phyloP scores from a whole-genome alignment of 64 coral and sea anemone species.

The Hydrozoanthus tunicans region DNA sequence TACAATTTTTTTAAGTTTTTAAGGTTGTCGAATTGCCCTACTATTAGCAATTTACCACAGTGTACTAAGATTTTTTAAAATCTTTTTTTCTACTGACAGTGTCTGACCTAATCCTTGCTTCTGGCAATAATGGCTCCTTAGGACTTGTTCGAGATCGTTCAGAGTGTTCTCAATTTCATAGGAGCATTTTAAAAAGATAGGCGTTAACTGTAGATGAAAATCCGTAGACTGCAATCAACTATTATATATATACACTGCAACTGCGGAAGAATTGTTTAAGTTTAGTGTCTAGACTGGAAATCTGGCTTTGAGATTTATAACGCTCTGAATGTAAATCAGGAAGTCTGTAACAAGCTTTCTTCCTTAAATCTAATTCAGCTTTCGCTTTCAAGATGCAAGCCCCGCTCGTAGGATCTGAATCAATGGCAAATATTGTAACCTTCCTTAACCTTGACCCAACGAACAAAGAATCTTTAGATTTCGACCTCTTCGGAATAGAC shows the following conservation, averaged over 20 bases:
- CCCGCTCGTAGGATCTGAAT: conserved; percentile 23
- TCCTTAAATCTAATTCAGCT: not conserved
- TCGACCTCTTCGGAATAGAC: not conserved
- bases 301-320: conserved; percentile 6
- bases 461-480: not conserved
- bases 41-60: too few species aligned
- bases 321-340: conserved; percentile 25
- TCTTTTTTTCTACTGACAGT: too few species aligned
- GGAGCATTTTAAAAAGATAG: too few species aligned
- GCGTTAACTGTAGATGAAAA: not conserved
- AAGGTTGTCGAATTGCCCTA: too few species aligned
- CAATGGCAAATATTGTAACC: not conserved
- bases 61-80: too few species aligned
- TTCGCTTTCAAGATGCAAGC: not conserved
- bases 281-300: conserved; percentile 6
- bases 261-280: not conserved
- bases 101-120: too few species aligned
- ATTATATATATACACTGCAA: not conserved
- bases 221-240: not conserved
- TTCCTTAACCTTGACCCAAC: conserved; percentile 14
- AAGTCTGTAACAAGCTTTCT: conserved; percentile 16
- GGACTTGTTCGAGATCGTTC: too few species aligned
- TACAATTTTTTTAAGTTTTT: too few species aligned
- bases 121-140: too few species aligned
- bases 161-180: too few species aligned